Evolutionary conservation across 2,888 invertebrate genomes (phyloP).

Genomic region (Anticlea derivata): DNA sequence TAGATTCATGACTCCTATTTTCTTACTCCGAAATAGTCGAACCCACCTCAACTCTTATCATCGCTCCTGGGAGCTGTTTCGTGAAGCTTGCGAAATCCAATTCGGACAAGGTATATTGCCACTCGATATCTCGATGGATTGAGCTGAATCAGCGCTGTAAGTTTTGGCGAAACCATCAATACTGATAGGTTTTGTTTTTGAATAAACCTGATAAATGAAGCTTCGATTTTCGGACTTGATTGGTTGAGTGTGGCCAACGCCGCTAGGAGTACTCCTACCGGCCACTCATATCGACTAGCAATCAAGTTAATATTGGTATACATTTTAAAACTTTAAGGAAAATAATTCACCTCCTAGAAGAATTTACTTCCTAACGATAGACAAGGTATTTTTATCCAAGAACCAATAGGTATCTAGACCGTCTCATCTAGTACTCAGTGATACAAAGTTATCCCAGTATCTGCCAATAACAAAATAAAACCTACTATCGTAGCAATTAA

Average conservation of each 20-base stretch:
- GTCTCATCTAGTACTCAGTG: not conserved
- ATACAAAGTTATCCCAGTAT: not conserved
- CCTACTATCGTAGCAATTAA: not conserved
- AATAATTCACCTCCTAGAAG: no score
- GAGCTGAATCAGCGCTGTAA: slow-evolving; percentile 1
- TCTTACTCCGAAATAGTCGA: not conserved
- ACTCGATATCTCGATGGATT: slow-evolving; percentile 19
- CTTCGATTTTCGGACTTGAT: no score
- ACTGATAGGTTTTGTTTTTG: slow-evolving; percentile 18
- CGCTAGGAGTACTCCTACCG: no score
- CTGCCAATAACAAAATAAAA: not conserved
- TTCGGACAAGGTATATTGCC: slow-evolving; percentile 24
- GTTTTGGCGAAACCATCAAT: slow-evolving; percentile 16
- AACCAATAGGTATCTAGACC: no score
- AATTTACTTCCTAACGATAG: no score
- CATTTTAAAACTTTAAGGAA: no score
- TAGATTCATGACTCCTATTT: no score
- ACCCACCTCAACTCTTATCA: slow-evolving; percentile 9
- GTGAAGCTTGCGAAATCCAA: slow-evolving; percentile 24
- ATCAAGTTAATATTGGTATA: no score
- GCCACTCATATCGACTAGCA: no score
- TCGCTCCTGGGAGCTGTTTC: slow-evolving; percentile 20
- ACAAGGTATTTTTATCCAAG: no score
- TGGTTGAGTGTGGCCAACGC: no score
- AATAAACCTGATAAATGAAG: not conserved